A percentile compares a stretch with the other conserved stretches of the same genome.
Conservation (phyloP, 2,113 vertebrate genomes). For the Python bivittatus region DNA sequence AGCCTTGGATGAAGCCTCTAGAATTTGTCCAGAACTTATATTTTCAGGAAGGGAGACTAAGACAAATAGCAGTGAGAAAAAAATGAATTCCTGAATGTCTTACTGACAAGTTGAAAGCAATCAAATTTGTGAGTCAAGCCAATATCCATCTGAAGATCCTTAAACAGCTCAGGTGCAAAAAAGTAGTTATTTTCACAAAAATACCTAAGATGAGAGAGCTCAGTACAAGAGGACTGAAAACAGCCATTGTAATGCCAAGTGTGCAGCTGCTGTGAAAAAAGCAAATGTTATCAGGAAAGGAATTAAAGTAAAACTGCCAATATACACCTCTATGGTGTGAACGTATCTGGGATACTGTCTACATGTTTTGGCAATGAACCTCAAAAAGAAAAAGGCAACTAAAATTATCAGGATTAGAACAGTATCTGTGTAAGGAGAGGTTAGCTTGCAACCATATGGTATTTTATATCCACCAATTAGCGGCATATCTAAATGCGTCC, state of each 20-base stretch:
- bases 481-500: constrained; percentile 21
- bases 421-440: background rate
- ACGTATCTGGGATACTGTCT: background rate
- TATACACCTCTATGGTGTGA: background rate
- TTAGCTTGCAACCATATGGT: constrained; percentile 17
- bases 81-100: background rate
- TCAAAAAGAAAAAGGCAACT: background rate
- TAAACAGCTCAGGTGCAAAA: background rate
- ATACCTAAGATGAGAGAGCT: background rate
- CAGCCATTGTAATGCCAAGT: background rate
- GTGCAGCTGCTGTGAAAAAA: background rate
- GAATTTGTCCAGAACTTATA: background rate
- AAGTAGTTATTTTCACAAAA: background rate
- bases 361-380: background rate
- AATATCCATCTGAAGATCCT: background rate
- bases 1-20: background rate
- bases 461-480: constrained; percentile 39
- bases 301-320: background rate
- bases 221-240: background rate
- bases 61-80: background rate
- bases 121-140: background rate
- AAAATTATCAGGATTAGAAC: background rate
- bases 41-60: background rate
- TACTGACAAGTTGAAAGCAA: background rate
- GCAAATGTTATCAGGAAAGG: background rate